phyloP scores from a whole-genome alignment of 2,888 invertebrate species.

The Spatulosminthurus flaviceps region DNA sequence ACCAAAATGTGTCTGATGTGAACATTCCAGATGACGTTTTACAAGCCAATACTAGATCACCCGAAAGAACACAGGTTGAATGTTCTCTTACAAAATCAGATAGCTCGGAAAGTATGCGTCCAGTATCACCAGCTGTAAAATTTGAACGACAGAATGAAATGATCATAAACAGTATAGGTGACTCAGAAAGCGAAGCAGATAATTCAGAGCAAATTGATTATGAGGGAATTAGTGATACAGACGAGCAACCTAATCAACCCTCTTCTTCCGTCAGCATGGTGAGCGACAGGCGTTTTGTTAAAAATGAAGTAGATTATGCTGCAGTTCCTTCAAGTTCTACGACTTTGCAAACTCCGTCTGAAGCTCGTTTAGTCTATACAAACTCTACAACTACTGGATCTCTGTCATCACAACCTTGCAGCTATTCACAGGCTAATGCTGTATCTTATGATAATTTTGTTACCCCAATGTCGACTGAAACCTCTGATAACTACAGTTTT shows the following conservation, averaged over 20 bases:
- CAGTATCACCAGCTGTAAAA: too few relatives aligned
- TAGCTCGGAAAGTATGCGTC: too few relatives aligned
- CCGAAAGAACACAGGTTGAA: background rate
- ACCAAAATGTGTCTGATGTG: background rate
- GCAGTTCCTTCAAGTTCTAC: slow-evolving; percentile 10
- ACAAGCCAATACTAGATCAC: background rate
- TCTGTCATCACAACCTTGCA: background rate
- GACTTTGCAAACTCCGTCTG: background rate
- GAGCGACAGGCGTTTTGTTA: background rate
- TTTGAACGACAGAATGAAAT: too few relatives aligned
- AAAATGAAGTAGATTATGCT: background rate
- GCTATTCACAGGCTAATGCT: background rate
- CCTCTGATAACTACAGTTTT: slow-evolving; percentile 30
- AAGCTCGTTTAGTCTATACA: slow-evolving; percentile 24
- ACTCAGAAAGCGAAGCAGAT: too few relatives aligned
- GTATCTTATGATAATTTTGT: background rate
- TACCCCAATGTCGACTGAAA: background rate
- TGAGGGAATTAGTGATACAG: too few relatives aligned
- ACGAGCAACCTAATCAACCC: too few relatives aligned
- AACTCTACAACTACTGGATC: background rate
- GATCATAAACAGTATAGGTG: too few relatives aligned
- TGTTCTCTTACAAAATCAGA: too few relatives aligned
- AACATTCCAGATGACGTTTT: background rate
- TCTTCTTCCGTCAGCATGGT: background rate
- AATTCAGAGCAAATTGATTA: too few relatives aligned